phyloP scores from a whole-genome alignment of 92 coral and sea anemone genomes.

The Chrysogorgia sp. region DNA sequence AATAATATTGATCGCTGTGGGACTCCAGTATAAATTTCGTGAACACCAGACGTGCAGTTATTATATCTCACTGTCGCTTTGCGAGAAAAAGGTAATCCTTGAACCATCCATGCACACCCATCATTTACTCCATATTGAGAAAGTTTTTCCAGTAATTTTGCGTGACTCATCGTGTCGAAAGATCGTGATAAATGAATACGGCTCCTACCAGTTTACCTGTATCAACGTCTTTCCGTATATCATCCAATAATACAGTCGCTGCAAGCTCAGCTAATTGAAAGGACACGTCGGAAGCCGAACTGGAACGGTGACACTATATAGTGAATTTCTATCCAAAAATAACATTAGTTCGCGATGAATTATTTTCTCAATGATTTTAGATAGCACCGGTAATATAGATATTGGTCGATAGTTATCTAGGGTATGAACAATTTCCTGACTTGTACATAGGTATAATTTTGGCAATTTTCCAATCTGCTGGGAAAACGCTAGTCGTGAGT shows the following conservation, averaged over 20 bases:
- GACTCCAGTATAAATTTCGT: too few relatives aligned
- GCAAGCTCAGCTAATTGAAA: conserved; percentile 27
- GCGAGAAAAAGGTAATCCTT: too few relatives aligned
- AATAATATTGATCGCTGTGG: too few relatives aligned
- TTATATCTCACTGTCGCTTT: too few relatives aligned
- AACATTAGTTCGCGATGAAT: not conserved
- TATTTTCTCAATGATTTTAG: conserved; percentile 32
- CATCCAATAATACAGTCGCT: conserved; percentile 7
- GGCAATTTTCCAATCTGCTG: conserved; percentile 38
- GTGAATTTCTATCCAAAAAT: conserved; percentile 10
- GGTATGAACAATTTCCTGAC: too few relatives aligned
- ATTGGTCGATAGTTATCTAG: not conserved
- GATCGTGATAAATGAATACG: not conserved
- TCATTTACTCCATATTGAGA: too few relatives aligned
- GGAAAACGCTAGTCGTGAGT: conserved; percentile 27
- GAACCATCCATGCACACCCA: too few relatives aligned
- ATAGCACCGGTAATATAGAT: conserved; percentile 18
- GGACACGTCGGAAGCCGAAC: conserved; percentile 16
- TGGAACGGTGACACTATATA: conserved; percentile 1
- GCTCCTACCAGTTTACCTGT: not conserved
- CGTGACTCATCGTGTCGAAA: not conserved
- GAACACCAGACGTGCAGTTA: too few relatives aligned
- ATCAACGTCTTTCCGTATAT: not conserved
- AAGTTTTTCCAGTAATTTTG: not conserved
- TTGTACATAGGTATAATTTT: not conserved